Evolutionary conservation across 2,888 invertebrate species (phyloP), one percentile per base, ranked within the genome.

Genomic region (Linyphia triangularis): DNA sequence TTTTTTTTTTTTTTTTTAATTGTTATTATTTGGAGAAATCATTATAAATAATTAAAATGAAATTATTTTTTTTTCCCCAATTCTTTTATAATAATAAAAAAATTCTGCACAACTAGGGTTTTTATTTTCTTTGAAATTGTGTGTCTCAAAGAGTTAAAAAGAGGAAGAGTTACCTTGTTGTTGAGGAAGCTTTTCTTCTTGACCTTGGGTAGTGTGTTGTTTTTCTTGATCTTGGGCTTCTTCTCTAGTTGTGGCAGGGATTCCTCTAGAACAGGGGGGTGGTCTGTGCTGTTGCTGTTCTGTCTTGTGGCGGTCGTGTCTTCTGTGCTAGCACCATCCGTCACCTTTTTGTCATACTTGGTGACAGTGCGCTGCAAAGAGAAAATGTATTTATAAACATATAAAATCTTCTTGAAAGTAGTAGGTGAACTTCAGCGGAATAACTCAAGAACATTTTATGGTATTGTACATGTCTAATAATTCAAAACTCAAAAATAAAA

Each of bases 171-270:
- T 22, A 89, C 89, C 79, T 84, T 89, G 59, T 84, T 84, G 33
- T 88, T 77, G 16, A 88, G 26, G 63, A 75, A 78, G 43, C 79
- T 79, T 82, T 89, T 89, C 84, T 89, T 89, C 59, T 84, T 89
- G 57, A 89, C 89, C 24, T 84, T 89, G 22, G 81, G 89, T 16
- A 89, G 30, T 84, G 73, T 84, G 73, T 83, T 84, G 70, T 88
- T 88, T 63, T 78, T 79, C 85, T 85, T 85, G 13, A 59, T 72
- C 22, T 83, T 82, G 61, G 77, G 61, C 33, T 88, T 88, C 73
- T 88, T 88, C 3, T 89, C 84, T n/a, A 78, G 83, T 10, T 77
- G 78, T 4, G 89, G 84, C 22, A 79, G 28, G 13, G 89, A 78
- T 22, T 84, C 84, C 33, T 89, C 89, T 22, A 89, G 69, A 9